Evolutionary conservation across 2,888 invertebrate species (phyloP), one percentile per base, ranked within the genome.

Genomic region (Taenaris catops): DNA sequence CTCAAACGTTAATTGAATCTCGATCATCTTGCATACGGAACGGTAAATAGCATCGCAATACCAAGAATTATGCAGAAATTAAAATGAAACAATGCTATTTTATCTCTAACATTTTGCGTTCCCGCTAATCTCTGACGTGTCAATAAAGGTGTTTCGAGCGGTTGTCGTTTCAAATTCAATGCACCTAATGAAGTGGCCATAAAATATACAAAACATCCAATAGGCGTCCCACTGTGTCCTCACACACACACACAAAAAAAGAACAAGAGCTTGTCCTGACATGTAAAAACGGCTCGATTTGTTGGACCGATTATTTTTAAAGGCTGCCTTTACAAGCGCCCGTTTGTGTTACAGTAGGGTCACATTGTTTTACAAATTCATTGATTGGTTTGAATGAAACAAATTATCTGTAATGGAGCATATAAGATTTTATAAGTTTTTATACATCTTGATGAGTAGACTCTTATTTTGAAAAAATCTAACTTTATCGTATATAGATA

Each of bases 231-330:
- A 72, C 74, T 63, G 73, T 51, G 69, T 47, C 60, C 66, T 63
- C 35, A 36, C 32, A 7, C 17, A 5, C 25, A n/a, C 8, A 44
- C n/a, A n/a, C 36, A 36, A 37, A 69, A 67, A 80, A 78, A 76
- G 58, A 71, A 62, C 53, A 54, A 67, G 66, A 69, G 61, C 81
- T 63, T 81, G 84, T 84, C 71, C 65, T 59, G 70, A 84, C 84
- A 81, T 74, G 81, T 83, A 63, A 56, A 62, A 75, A 69, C 69
- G 72, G 59, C 63, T 65, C 70, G 76, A 76, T 80, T 71, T 79
- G 75, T 78, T 62, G 66, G 62, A 59, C 65, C 68, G 72, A 78
- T 81, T 75, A 74, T 70, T 63, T 69, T 66, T 55, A 68, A 62
- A 53, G 49, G 49, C 52, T 45, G 49, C 46, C 47, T 56, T 53